Evolutionary conservation across 2,888 invertebrate species (phyloP).

Genomic region (Chydorus sphaericus): DNA sequence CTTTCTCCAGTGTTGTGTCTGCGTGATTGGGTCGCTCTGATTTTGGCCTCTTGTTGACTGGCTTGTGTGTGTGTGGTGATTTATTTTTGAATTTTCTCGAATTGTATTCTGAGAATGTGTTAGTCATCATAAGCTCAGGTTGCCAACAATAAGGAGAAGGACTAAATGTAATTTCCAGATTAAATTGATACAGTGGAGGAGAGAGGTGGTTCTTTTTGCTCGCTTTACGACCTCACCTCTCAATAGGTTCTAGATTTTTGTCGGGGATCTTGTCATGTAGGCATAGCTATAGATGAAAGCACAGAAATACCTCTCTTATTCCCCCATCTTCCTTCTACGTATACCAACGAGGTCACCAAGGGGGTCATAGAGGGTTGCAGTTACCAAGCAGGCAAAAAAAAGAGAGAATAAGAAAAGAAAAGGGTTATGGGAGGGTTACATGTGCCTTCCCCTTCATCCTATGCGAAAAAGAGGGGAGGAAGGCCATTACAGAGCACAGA

Average conservation of each 20-base stretch:
- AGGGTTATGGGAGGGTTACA: conserved; percentile 10
- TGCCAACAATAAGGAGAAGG: no score
- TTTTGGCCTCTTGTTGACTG: no score
- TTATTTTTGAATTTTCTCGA: no score
- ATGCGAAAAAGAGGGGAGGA: background rate
- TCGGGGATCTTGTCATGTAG: background rate
- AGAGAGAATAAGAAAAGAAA: background rate
- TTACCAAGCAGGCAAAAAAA: background rate
- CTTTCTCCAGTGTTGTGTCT: no score
- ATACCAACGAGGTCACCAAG: conserved; percentile 6
- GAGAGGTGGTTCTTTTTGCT: no score
- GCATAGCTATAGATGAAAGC: background rate
- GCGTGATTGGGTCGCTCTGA: no score
- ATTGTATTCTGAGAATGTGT: no score
- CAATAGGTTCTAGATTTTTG: background rate
- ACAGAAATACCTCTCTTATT: background rate
- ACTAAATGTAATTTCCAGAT: no score
- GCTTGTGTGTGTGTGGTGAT: no score
- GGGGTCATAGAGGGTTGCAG: background rate
- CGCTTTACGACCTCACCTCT: background rate
- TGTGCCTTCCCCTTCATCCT: background rate
- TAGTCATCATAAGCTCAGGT: no score
- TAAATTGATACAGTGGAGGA: no score
- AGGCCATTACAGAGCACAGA: conserved; percentile 3
- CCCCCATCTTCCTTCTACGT: background rate